Base-by-base conservation (phyloP, 2,888 invertebrate genomes). In the Crepidodera aurea region DNA sequence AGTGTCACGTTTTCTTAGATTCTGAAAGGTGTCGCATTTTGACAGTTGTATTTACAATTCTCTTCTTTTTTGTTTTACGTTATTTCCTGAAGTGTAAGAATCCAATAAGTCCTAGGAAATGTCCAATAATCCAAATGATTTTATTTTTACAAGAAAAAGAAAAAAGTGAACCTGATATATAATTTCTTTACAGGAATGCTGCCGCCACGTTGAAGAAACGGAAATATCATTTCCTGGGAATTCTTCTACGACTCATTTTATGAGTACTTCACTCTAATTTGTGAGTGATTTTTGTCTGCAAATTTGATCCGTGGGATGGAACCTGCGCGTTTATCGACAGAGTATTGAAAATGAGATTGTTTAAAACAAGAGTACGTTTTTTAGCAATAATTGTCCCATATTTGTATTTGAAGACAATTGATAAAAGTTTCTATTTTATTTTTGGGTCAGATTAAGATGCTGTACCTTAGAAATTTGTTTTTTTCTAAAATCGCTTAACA, bases 121-220 rank as follows among this genome's bases (percentile, higher is more conserved):
- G 13, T 8, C 4, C 10, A 32, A 3, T 2, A 13, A 37, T 37
- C 12, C 12, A 12, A 15, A 13, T 37, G 37, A 1, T 15, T 3
- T 37, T 13, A 7, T 12, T 13, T 51, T 13, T 16, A 25, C 25
- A 16, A 46, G n/a, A 51, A 32, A 42, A 40, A 48, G 10, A 13
- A 13, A 13, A 46, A 27, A 13, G 27, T 42, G 27, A 53, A n/a
- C 2, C 12, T 42, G 1, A 13, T 15, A 13, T 46, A 15, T 6
- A 15, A 7, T 39, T 12, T 50, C 53, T 48, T 72, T 68, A 53
- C 60, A 77, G 78, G 76, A 69, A 67, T 77, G 71, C 73, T 77
- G 50, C 79, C 79, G 56, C 79, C 79, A 53, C 78, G 78, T 71
- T 79, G 79, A 79, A 69, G 44, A 39, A 53, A 56, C 48, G 51